Conservation (phyloP, 2,888 invertebrate genomes). For the Philhelius pedissequus region DNA sequence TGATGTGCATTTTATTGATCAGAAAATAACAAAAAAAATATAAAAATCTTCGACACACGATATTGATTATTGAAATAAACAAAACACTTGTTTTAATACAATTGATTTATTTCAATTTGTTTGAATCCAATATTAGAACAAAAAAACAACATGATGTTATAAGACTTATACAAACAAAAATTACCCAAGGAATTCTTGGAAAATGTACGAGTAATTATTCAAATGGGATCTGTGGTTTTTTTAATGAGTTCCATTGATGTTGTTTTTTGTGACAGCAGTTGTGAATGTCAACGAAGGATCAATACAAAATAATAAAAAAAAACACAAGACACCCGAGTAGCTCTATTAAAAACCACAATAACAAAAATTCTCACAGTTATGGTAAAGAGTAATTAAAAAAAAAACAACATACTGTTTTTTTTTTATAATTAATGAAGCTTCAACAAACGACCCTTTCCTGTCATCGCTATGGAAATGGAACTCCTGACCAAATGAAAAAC, state of each 20-base stretch:
- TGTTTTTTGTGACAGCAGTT: background rate
- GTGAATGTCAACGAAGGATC: background rate
- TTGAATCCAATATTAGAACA: background rate
- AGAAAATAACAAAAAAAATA: background rate
- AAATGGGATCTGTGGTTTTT: background rate
- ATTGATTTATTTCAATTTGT: background rate
- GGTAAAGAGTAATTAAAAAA: background rate
- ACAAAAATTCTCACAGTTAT: background rate
- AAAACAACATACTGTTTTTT: background rate
- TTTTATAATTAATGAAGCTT: background rate
- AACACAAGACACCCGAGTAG: background rate
- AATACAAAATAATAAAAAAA: background rate
- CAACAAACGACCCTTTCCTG: background rate
- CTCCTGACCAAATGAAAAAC: background rate
- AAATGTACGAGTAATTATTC: background rate
- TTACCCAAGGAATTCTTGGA: background rate
- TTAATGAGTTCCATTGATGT: background rate
- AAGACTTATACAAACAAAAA: background rate
- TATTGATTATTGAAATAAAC: background rate
- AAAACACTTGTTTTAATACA: background rate
- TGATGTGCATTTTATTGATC: slow-evolving; percentile 11
- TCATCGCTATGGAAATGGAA: background rate
- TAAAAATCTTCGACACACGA: background rate
- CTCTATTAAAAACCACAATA: background rate
- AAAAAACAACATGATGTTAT: background rate